Conservation (phyloP, 1,140 invertebrate species). For the Apis dorsata region DNA sequence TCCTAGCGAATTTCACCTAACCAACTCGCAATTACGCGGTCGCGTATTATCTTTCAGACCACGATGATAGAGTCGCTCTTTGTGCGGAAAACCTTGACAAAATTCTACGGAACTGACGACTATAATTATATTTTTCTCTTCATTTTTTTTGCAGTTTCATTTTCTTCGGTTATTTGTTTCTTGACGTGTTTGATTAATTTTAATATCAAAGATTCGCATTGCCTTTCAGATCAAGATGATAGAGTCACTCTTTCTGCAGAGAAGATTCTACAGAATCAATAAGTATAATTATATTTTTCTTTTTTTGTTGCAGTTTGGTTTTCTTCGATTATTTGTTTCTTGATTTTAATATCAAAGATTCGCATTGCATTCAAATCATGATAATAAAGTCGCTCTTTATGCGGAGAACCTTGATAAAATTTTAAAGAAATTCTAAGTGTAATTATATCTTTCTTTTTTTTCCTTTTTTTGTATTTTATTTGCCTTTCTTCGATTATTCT, state of each 20-base stretch:
- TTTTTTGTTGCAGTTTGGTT: neutral
- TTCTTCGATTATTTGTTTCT: neutral
- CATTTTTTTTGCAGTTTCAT: neutral
- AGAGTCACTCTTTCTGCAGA: no score
- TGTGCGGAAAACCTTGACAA: neutral
- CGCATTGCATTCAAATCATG: no score
- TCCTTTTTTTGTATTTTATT: neutral
- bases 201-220: no score
- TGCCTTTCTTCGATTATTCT: neutral
- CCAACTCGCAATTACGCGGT: constrained; percentile 21
- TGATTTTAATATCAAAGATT: no score
- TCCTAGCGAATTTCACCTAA: neutral
- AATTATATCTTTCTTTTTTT: neutral
- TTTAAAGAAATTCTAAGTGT: neutral
- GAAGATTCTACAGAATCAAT: no score
- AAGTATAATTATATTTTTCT: neutral
- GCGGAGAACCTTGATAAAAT: no score
- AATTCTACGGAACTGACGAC: neutral
- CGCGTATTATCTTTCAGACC: neutral
- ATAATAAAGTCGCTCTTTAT: no score
- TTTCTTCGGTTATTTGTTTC: neutral
- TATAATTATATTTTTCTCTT: neutral
- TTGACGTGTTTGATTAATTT: no score
- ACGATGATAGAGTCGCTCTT: neutral
- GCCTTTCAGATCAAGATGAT: no score